These are phyloP conservation scores for Daphoenositta chrysoptera DNA, from an alignment of 2,113 vertebrate species.

Conservation along the genomic window DNA sequence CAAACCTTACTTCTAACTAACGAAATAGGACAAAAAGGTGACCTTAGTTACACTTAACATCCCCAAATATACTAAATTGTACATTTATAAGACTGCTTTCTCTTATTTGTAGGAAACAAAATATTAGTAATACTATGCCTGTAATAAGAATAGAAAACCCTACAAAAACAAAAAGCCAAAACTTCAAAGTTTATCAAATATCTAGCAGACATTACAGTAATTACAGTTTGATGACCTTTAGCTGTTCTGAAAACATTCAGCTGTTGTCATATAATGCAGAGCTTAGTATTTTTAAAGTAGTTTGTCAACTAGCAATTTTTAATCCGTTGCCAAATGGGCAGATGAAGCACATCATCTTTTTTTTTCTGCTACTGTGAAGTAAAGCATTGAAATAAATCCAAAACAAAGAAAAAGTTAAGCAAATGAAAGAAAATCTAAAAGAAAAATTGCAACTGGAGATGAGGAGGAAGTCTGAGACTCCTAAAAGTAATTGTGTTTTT, in stretches of 20 bases:
- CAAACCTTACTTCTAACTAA: background rate
- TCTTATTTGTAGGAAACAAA: slow-evolving; percentile 26
- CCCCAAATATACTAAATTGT: background rate
- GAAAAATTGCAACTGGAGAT: slow-evolving; percentile 90
- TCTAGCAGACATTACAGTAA: slow-evolving; percentile 69
- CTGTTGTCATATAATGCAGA: slow-evolving; percentile 67
- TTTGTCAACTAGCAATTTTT: slow-evolving; percentile 71
- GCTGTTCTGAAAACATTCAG: slow-evolving; percentile 74
- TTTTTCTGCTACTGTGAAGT: slow-evolving; percentile 83
- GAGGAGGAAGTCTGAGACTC: slow-evolving; percentile 79
- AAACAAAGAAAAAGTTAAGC: slow-evolving; percentile 83
- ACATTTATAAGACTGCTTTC: background rate
- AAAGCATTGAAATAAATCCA: slow-evolving; percentile 82
- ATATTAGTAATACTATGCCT: slow-evolving; percentile 11
- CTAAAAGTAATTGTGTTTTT: slow-evolving; percentile 86
- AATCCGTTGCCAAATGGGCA: slow-evolving; percentile 76
- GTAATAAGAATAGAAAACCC: slow-evolving; percentile 37
- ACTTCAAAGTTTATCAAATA: slow-evolving; percentile 77
- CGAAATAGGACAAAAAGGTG: background rate
- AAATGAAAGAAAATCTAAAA: slow-evolving; percentile 77
- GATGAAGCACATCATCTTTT: slow-evolving; percentile 74
- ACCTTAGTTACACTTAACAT: background rate
- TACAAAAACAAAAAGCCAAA: slow-evolving; percentile 57
- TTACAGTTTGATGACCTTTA: slow-evolving; percentile 63
- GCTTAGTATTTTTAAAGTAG: slow-evolving; percentile 69